Evolutionary conservation across 2,797 vertebrate genomes (phyloP), one percentile per base, ranked within the genome.

Genomic region (Babyrousa celebensis): DNA sequence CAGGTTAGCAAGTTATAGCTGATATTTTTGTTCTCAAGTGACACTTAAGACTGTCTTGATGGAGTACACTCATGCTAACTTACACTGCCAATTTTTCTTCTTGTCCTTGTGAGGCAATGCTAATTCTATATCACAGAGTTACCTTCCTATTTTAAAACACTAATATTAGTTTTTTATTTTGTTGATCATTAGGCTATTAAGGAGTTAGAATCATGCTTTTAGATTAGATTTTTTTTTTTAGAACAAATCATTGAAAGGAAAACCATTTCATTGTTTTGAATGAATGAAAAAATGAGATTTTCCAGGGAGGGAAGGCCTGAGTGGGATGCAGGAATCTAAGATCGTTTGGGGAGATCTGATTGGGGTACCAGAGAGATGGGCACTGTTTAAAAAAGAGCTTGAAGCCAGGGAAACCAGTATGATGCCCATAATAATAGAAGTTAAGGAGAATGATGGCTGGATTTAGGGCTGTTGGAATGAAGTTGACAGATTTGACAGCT

Each of bases 171-270:
- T 92, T 62, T 92, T 71, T 82, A 32, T 85, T 56, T 63, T 89
- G 23, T 79, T 75, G 15, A 36, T 85, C 36, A 17, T 48, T 54
- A 90, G 68, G 3, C 25, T 90, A 65, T 88, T 74, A n/a, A 89
- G 77, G 54, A 85, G 12, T 90, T 94, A 91, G 65, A 93, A 67
- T 54, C 82, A 85, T 89, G 52, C 32, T 85, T 68, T 85, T 12
- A 58, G 58, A 23, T 91, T 68, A 43, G 1, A 79, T 60, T 91
- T 94, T 93, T 92, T 92, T 48, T 89, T 85, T 89, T 67, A 79
- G 18, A 75, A 92, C 62, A 83, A 79, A 75, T 48, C 2, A 68
- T n/a, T 71, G 52, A 80, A 84, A 6, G 70, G 52, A 40, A 93
- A 58, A 87, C 18, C 2, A 63, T 62, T 96, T 36, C 54, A 67